Conservation (phyloP, 2,113 vertebrate genomes). For the Pygoscelis antarcticus region DNA sequence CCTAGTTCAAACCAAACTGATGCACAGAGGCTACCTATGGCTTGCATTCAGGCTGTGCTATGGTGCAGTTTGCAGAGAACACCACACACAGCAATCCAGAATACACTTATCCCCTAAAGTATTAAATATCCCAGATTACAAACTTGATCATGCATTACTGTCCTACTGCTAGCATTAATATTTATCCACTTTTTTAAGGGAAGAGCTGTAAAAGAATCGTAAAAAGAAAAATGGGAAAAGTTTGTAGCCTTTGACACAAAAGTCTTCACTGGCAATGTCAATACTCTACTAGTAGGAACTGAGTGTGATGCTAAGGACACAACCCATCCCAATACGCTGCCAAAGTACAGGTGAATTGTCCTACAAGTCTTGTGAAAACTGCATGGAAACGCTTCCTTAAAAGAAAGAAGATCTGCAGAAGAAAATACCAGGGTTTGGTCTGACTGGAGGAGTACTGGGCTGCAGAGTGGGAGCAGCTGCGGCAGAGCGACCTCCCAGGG, state of each 20-base stretch:
- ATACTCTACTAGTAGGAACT: neutral
- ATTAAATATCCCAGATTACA: neutral
- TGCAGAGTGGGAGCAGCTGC: neutral
- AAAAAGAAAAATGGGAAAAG: neutral
- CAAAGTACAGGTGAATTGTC: neutral
- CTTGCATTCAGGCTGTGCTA: neutral
- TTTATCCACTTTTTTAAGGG: neutral
- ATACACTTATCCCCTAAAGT: neutral
- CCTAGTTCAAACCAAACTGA: neutral
- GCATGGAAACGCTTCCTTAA: neutral
- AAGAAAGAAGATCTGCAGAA: neutral
- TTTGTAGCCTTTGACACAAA: neutral
- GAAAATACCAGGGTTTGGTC: neutral
- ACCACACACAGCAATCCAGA: neutral
- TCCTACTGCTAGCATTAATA: neutral
- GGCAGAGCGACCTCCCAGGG: neutral
- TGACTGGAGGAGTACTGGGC: neutral
- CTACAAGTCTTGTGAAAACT: neutral
- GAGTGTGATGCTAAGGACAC: neutral
- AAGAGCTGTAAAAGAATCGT: neutral
- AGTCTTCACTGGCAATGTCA: neutral
- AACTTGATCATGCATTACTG: neutral
- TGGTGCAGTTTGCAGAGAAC: accelerated
- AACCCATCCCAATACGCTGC: neutral
- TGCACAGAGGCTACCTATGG: neutral